Conservation (phyloP, 1,140 invertebrate species). For the Leptinotarsa defecta region DNA sequence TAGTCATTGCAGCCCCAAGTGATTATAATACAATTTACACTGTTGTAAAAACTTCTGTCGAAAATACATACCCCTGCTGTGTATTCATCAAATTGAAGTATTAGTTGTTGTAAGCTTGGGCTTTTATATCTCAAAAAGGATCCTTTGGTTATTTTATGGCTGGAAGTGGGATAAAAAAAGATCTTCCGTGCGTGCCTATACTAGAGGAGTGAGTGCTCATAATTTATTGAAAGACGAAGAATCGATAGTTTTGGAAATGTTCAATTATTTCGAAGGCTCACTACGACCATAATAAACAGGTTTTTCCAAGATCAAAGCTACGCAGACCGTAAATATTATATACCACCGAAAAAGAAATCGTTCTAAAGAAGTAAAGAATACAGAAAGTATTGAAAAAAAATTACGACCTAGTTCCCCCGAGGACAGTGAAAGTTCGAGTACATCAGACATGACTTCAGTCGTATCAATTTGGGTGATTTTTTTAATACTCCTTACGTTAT, state of each 20-base stretch:
- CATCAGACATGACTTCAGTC: too few species aligned
- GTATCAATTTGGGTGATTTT: too few species aligned
- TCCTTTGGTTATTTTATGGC: background rate
- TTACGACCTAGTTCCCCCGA: too few species aligned
- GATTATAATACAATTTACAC: slow-evolving; percentile 35
- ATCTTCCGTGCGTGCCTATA: slow-evolving; percentile 31
- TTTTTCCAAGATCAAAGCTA: too few species aligned
- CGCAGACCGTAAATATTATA: too few species aligned
- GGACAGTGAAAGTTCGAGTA: too few species aligned
- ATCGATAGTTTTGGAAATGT: slow-evolving; percentile 24
- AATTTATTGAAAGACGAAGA: slow-evolving; percentile 25
- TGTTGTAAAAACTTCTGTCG: slow-evolving; percentile 16
- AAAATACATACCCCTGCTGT: slow-evolving; percentile 20
- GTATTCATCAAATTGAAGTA: slow-evolving; percentile 11
- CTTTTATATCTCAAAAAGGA: too few species aligned
- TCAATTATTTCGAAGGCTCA: slow-evolving; percentile 24
- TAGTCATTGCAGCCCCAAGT: slow-evolving; percentile 34
- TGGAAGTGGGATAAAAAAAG: slow-evolving; percentile 20
- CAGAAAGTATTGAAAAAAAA: too few species aligned
- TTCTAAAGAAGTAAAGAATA: too few species aligned
- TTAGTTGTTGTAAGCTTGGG: background rate
- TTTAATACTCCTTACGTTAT: too few species aligned
- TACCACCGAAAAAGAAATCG: too few species aligned
- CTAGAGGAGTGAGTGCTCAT: slow-evolving; percentile 43
- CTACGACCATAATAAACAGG: too few species aligned